Base-by-base conservation (phyloP, 2,888 invertebrate species). In the Andrena flavipes region DNA sequence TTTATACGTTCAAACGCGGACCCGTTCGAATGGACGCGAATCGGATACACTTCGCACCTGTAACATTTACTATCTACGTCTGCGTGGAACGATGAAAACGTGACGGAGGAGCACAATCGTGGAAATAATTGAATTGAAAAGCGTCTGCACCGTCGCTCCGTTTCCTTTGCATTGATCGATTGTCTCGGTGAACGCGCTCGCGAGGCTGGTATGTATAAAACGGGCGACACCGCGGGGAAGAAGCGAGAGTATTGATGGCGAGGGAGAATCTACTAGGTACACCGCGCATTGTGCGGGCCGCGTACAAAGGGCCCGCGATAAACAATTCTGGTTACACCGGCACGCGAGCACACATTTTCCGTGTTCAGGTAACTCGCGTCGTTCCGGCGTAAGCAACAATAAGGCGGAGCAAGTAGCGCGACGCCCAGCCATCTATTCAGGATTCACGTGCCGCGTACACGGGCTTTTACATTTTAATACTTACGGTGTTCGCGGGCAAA, bases 281-380 rank as follows among this genome's bases (percentile, higher is more conserved):
- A 26, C 42, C 68, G 71, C 49, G 69, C 59, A 76, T 72, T 80
- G 77, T 85, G 60, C 62, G 23, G 29, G 29, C 51, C 48, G 56
- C 49, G 69, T 75, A 87, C 86, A 87, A 87, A 76, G 75, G 64
- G 54, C 10, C 33, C 71, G 60, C 80, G 83, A 87, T 87, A 87
- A 87, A 87, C 86, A 80, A 80, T 86, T 85, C 79, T 73, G 60
- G 76, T 65, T 80, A 70, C 75, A 59, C 67, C 29, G 72, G 49
- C 67, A 65, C 81, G 71, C 79, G 74, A 76, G 62, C 80, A 73
- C 80, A 84, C 72, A 67, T 75, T 87, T 77, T 72, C 80, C 76
- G 63, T 65, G 79, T 76, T 77, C 71, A 76, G 72, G 77, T 74
- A 82, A 74, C 77, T 85, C 65, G 26, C 60, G 29, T 20, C 29